Percentiles rank a stretch among this genome's conserved stretches.
These are phyloP conservation scores for Melanaphis sacchari DNA, from an alignment of 1,140 invertebrate genomes.

Conservation along the genomic window DNA sequence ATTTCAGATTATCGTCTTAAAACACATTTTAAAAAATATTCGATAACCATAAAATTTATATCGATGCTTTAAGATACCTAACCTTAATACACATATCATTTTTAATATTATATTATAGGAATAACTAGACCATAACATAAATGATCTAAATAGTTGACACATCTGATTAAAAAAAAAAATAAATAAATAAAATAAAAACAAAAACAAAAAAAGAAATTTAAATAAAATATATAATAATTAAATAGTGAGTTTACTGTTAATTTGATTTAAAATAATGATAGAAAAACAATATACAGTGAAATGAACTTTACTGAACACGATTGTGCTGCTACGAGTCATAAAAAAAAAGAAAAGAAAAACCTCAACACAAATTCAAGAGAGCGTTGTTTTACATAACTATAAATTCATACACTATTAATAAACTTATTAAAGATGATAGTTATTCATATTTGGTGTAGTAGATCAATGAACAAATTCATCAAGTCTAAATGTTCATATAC, in stretches of 20 bases:
- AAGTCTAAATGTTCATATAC: conserved; percentile 1
- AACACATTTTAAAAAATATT: conserved; percentile 35
- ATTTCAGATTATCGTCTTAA: neutral
- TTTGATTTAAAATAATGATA: neutral
- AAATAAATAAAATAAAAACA: neutral
- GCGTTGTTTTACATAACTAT: neutral
- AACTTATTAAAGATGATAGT: neutral
- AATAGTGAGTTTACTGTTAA: conserved; percentile 4
- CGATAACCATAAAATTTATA: neutral
- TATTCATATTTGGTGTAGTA: conserved; percentile 1
- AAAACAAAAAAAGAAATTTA: neutral
- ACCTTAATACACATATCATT: neutral
- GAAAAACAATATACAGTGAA: neutral
- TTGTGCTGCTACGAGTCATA: neutral
- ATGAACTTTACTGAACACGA: neutral
- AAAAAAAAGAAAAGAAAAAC: neutral
- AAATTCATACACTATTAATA: conserved; percentile 20
- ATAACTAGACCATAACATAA: neutral
- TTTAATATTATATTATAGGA: conserved; percentile 16
- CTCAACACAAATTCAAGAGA: neutral
- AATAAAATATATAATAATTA: conserved; percentile 9
- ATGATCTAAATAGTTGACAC: neutral
- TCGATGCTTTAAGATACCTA: neutral
- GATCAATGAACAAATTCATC: neutral
- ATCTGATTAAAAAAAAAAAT: neutral